A percentile compares a stretch with the other conserved stretches of the same genome.
phyloP scores from a whole-genome alignment of 2,797 vertebrate genomes.

The Mormyrus proboscirostris region DNA sequence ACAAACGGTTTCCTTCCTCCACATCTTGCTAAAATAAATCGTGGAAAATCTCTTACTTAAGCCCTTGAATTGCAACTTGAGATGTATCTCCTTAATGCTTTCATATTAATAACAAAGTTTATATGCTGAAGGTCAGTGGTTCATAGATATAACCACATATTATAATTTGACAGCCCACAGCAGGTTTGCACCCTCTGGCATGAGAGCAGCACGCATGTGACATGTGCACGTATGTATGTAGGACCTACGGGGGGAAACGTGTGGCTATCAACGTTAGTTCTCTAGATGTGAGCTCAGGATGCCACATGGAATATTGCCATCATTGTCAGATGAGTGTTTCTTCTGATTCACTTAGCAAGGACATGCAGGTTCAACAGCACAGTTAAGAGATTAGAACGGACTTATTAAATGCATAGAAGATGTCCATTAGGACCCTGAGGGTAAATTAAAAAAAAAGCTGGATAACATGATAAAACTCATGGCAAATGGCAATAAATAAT shows the following conservation, averaged over 20 bases:
- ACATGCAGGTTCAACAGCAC: neutral
- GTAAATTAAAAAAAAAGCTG: slow-evolving; percentile 4
- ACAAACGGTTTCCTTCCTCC: neutral
- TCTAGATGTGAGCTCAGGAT: neutral
- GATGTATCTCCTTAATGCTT: neutral
- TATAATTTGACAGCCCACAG: neutral
- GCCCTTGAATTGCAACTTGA: neutral
- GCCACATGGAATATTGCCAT: neutral
- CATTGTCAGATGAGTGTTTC: neutral
- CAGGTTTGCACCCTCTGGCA: neutral
- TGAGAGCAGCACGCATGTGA: neutral
- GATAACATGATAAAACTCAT: neutral
- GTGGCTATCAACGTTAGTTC: neutral
- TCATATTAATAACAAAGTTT: neutral
- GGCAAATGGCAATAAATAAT: neutral
- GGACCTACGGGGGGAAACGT: neutral
- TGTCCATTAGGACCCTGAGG: neutral
- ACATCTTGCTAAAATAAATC: neutral
- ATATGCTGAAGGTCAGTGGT: neutral
- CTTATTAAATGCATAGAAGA: neutral
- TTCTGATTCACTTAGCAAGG: neutral
- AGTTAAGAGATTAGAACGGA: neutral
- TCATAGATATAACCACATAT: neutral
- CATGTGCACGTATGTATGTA: neutral
- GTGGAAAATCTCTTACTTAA: neutral